Percentiles rank a stretch among this genome's conserved stretches.
These are phyloP conservation scores for Acrocephalus scirpaceus DNA, from an alignment of 2,797 vertebrate genomes.

Conservation along the genomic window DNA sequence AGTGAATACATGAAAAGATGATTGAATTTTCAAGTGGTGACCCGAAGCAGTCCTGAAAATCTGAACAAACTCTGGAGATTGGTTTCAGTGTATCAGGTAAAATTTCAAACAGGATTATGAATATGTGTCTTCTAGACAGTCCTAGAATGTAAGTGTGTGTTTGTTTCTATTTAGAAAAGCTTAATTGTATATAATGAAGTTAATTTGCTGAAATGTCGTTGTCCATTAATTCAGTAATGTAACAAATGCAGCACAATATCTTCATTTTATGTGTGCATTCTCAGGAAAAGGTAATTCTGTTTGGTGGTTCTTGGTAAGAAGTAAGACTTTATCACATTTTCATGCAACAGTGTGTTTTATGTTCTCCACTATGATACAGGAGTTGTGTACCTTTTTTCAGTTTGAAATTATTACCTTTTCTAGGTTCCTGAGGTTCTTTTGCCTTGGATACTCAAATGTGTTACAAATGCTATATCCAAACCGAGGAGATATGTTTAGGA, in stretches of 20 bases:
- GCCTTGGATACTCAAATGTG: neutral
- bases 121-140: neutral
- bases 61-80: neutral
- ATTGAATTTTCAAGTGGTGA: neutral
- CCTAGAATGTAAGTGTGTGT: neutral
- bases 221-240: neutral
- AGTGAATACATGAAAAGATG: neutral
- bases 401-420: neutral
- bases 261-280: neutral
- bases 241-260: neutral
- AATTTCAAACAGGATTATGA: neutral
- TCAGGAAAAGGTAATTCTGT: neutral
- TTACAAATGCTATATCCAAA: neutral
- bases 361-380: neutral
- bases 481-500: fast-evolving
- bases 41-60: neutral
- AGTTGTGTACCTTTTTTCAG: neutral
- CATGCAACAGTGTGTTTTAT: neutral
- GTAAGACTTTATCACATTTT: neutral
- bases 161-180: neutral
- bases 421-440: neutral
- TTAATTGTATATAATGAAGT: neutral
- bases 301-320: neutral
- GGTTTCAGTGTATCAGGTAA: neutral
- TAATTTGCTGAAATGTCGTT: neutral